A percentile compares a stretch with the other conserved stretches of the same genome.
Conservation (phyloP, 1,140 invertebrate species). For the Penaeus chinensis region DNA sequence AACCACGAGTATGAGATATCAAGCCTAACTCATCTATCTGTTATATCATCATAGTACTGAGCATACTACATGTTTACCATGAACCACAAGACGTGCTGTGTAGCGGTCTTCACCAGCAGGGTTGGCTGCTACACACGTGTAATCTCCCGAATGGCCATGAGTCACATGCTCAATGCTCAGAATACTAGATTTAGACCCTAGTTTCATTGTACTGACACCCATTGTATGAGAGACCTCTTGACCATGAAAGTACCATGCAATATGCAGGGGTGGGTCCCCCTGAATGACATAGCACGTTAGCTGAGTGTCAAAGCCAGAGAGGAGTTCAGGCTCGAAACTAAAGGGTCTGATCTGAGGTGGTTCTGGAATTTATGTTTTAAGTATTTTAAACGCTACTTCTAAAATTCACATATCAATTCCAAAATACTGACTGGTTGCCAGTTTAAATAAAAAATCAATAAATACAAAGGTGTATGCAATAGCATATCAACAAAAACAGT, state of each 20-base stretch:
- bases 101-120: slow-evolving; percentile 65
- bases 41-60: no score
- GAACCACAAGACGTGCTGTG: slow-evolving; percentile 58
- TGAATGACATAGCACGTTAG: slow-evolving; percentile 84
- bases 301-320: slow-evolving; percentile 71
- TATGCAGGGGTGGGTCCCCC: slow-evolving; percentile 83
- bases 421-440: no score
- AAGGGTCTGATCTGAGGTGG: slow-evolving; percentile 50
- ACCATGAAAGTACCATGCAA: slow-evolving; percentile 81
- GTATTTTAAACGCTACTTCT: neutral
- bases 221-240: slow-evolving; percentile 64
- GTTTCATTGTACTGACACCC: slow-evolving; percentile 68
- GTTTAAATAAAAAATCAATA: slow-evolving; percentile 3
- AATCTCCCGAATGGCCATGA: slow-evolving; percentile 70
- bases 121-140: slow-evolving; percentile 70
- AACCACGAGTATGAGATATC: no score
- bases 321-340: slow-evolving; percentile 60
- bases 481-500: no score
- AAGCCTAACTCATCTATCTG: no score
- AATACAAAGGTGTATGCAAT: no score
- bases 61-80: slow-evolving; percentile 49
- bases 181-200: slow-evolving; percentile 78
- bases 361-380: slow-evolving; percentile 27
- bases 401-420: neutral
- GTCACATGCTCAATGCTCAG: slow-evolving; percentile 81